A percentile compares a stretch with the other conserved stretches of the same genome.
Evolutionary conservation across 2,113 vertebrate species (phyloP).

Genomic region (Noturus placidus): DNA sequence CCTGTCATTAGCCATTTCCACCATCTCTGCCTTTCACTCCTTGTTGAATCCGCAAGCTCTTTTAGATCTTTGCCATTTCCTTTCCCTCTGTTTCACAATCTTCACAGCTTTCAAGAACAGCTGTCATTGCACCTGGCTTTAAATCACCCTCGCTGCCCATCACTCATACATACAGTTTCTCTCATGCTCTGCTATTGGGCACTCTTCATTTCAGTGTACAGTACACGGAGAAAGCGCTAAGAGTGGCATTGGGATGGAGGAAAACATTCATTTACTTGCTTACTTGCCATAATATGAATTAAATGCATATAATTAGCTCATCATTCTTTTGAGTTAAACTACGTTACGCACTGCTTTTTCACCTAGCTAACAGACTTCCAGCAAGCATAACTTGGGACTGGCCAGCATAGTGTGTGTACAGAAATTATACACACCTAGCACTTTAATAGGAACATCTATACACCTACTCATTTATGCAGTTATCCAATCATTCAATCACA

Average conservation of each 20-base stretch:
- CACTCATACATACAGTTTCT: not conserved
- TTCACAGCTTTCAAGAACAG: slow-evolving; percentile 42
- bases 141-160: not conserved
- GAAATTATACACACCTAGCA: not conserved
- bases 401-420: too few relatives aligned
- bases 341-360: too few relatives aligned
- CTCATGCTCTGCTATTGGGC: not conserved
- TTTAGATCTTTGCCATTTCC: slow-evolving; percentile 17
- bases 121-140: slow-evolving; percentile 31
- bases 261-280: not conserved
- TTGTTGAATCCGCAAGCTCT: not conserved
- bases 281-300: not conserved
- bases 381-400: not conserved
- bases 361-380: too few relatives aligned
- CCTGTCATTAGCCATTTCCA: slow-evolving; percentile 2
- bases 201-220: not conserved
- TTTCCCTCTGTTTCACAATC: slow-evolving; percentile 24
- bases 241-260: not conserved
- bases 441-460: too few relatives aligned
- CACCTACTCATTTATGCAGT: too few relatives aligned
- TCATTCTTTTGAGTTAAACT: not conserved
- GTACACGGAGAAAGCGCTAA: not conserved
- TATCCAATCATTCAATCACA: too few relatives aligned
- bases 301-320: not conserved
- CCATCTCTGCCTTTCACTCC: slow-evolving; percentile 13